A percentile compares a stretch with the other conserved stretches of the same genome.
phyloP scores from a whole-genome alignment of 2,113 vertebrate genomes.

The Mustela nigripes region DNA sequence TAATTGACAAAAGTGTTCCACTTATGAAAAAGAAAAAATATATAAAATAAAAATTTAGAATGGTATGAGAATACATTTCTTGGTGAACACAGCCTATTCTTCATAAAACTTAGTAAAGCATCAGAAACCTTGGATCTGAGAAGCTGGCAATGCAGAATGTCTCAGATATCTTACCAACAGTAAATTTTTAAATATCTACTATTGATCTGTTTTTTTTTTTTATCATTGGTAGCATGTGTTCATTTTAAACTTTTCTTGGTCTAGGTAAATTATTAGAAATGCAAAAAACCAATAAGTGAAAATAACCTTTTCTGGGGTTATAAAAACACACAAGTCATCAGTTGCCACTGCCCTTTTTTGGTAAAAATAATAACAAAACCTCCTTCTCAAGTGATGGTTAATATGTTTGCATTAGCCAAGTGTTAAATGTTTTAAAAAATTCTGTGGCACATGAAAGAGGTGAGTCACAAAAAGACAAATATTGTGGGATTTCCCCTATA shows the following conservation, averaged over 20 bases:
- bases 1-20: not conserved
- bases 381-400: slow-evolving; percentile 20
- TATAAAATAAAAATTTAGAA: slow-evolving; percentile 44
- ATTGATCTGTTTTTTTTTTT: slow-evolving; percentile 38
- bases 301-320: not conserved
- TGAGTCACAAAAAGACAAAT: slow-evolving; percentile 3
- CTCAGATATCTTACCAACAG: not conserved
- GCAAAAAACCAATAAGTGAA: slow-evolving; percentile 24
- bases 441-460: not conserved
- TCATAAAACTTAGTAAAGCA: not conserved
- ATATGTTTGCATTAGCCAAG: not conserved
- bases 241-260: slow-evolving; percentile 48
- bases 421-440: slow-evolving; percentile 23
- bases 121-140: not conserved
- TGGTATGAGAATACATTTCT: not conserved
- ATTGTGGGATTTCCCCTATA: not conserved
- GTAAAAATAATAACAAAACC: slow-evolving; percentile 27
- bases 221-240: not conserved
- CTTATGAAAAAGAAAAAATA: not conserved
- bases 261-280: slow-evolving; percentile 28
- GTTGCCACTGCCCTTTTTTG: not conserved
- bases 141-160: slow-evolving; percentile 9
- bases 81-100: not conserved
- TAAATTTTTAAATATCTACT: slow-evolving; percentile 13
- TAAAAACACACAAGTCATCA: not conserved